phyloP scores from a whole-genome alignment of 1,140 invertebrate species.

The Euwallacea similis region DNA sequence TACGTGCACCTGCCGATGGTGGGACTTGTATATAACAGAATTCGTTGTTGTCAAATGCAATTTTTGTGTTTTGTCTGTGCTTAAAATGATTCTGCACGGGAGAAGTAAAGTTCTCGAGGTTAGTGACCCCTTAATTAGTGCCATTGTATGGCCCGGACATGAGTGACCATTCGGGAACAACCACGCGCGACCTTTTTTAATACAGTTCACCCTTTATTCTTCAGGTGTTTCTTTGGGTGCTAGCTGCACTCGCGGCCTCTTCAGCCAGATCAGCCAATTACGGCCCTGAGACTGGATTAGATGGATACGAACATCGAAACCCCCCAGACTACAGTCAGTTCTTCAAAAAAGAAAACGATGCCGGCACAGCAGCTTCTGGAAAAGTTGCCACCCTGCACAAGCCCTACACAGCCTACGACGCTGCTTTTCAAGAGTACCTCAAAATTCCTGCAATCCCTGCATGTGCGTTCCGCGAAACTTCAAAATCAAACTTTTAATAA shows the following conservation, averaged over 20 bases:
- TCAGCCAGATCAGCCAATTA: too few species aligned
- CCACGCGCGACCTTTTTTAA: background rate
- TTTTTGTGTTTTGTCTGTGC: slow-evolving; percentile 34
- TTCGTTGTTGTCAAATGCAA: slow-evolving; percentile 27
- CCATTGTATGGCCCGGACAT: background rate
- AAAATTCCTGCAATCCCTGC: background rate
- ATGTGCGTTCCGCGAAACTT: background rate
- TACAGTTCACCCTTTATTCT: background rate
- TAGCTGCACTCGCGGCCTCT: too few species aligned
- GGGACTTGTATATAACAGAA: slow-evolving; percentile 35
- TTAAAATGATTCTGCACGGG: slow-evolving; percentile 29
- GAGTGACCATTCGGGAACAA: slow-evolving; percentile 11
- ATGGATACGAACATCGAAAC: too few species aligned
- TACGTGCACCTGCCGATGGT: slow-evolving; percentile 30
- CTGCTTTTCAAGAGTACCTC: background rate
- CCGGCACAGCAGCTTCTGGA: too few species aligned
- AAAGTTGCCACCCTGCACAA: background rate
- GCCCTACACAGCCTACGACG: background rate
- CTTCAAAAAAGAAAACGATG: too few species aligned
- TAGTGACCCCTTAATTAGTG: slow-evolving; percentile 22
- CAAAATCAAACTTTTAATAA: background rate
- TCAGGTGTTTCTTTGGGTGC: slow-evolving; percentile 24
- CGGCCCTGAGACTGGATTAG: too few species aligned
- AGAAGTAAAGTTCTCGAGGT: slow-evolving; percentile 35
- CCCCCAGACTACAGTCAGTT: too few species aligned